Evolutionary conservation across 2,888 invertebrate genomes (phyloP).

Genomic region (Sisyra terminalis): DNA sequence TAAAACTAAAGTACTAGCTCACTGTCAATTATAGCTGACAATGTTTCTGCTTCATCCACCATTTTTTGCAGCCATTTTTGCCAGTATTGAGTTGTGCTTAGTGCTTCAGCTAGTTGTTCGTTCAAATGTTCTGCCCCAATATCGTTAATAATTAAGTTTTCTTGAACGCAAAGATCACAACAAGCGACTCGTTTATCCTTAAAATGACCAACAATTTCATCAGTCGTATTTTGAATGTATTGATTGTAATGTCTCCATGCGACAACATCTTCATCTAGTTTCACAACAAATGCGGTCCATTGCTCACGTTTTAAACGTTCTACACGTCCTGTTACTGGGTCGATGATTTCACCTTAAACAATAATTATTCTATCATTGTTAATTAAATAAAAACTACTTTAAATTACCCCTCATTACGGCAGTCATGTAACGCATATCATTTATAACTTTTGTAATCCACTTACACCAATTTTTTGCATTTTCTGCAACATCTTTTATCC

Average conservation of each 20-base stretch:
- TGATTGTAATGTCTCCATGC: slow-evolving; percentile 22
- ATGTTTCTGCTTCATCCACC: slow-evolving; percentile 17
- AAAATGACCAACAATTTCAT: slow-evolving; percentile 19
- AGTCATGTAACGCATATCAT: slow-evolving; percentile 19
- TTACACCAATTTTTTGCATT: slow-evolving; percentile 24
- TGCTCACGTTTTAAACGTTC: slow-evolving; percentile 12
- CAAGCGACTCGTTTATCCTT: slow-evolving; percentile 20
- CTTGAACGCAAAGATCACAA: slow-evolving; percentile 22
- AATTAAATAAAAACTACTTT: neutral
- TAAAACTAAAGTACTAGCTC: no score
- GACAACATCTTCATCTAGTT: slow-evolving; percentile 19
- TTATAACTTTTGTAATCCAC: slow-evolving; percentile 21
- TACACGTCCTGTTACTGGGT: slow-evolving; percentile 13
- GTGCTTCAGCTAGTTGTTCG: slow-evolving; percentile 20
- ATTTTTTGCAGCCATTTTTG: slow-evolving; percentile 20
- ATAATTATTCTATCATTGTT: neutral
- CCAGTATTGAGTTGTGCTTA: slow-evolving; percentile 22
- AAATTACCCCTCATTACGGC: slow-evolving; percentile 14
- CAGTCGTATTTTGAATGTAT: slow-evolving; percentile 21
- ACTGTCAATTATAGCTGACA: slow-evolving; percentile 13
- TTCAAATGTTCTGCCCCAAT: slow-evolving; percentile 21
- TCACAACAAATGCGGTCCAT: slow-evolving; percentile 19
- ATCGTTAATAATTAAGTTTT: slow-evolving; percentile 21
- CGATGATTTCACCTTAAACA: slow-evolving; percentile 13
- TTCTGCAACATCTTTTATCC: slow-evolving; percentile 22